Base-by-base conservation (phyloP, 1,140 invertebrate genomes). In the Temnothorax longispinosus region DNA sequence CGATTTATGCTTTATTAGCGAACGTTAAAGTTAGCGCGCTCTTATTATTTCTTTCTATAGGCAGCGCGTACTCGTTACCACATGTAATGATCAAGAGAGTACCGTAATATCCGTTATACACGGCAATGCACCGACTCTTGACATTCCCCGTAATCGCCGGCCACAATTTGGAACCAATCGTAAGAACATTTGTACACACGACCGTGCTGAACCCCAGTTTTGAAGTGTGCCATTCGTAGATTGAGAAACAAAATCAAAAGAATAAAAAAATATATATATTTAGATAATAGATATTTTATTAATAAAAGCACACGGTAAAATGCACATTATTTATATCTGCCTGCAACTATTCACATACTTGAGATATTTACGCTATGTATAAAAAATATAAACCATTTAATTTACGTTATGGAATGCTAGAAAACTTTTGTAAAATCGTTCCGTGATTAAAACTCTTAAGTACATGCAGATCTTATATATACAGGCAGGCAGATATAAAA, bases 91-190 rank as follows among this genome's bases (percentile, higher is more conserved):
- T 64, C 54, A 50, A 18, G 62, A 84, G 80, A 84, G 80, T 84
- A 84, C 80, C 80, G 69, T 84, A 84, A 84, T 84, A 84, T 84
- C 80, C 80, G 80, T 84, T 84, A 84, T 74, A 75, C 44, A 41
- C 65, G 21, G 64, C 80, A 75, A 84, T 75, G 69, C 54, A 75
- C 56, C 80, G 54, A 84, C 50, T 71, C 78, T 81, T 81, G 78
- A 81, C 64, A 71, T 71, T 75, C 80, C 69, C 41, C 10, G 64
- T 81, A 71, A 81, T 81, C 52, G 35, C 27, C n/a, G 41, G 41
- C 44, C 80, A 75, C 56, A 84, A 84, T 84, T 75, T 74, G 32
- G 41, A 71, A 74, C n/a, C 80, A 52, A 84, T 62, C 41, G 11
- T 67, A 76, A 76, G 41, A 81, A 52, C 50, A 64, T 85, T 80